These are phyloP conservation scores for Gymnogyps californianus DNA, from an alignment of 2,113 vertebrate genomes.

Conservation along the genomic window DNA sequence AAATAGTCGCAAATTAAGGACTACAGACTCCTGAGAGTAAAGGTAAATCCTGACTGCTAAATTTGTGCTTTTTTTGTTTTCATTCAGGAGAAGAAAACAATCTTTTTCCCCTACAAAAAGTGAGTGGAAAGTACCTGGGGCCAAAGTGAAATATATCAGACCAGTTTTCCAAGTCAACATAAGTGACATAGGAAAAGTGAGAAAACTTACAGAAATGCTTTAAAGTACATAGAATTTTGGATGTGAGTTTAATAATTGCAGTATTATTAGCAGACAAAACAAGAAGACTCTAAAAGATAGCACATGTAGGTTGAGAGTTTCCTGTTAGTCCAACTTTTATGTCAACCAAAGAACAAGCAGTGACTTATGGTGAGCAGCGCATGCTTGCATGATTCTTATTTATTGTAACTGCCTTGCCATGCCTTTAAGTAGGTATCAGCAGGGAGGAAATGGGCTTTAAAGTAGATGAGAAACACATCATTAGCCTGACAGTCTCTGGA, in stretches of 20 bases:
- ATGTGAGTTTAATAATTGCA: background rate
- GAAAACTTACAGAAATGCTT: background rate
- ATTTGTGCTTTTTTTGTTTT: background rate
- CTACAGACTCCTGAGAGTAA: background rate
- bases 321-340: background rate
- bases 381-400: background rate
- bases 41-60: background rate
- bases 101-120: background rate
- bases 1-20: background rate
- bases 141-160: background rate
- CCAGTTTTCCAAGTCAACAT: background rate
- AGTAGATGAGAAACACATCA: background rate
- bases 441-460: conserved; percentile 25
- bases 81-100: background rate
- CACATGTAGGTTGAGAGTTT: background rate
- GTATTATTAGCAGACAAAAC: background rate
- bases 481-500: conserved; percentile 22
- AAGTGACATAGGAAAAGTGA: background rate
- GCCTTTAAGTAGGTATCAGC: background rate
- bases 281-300: background rate
- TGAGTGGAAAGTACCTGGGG: background rate
- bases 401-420: background rate
- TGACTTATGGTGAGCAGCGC: background rate
- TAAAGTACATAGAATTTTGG: background rate
- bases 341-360: background rate